Evolutionary conservation across 2,888 invertebrate species (phyloP).

Genomic region (Drosophila infuscata): DNA sequence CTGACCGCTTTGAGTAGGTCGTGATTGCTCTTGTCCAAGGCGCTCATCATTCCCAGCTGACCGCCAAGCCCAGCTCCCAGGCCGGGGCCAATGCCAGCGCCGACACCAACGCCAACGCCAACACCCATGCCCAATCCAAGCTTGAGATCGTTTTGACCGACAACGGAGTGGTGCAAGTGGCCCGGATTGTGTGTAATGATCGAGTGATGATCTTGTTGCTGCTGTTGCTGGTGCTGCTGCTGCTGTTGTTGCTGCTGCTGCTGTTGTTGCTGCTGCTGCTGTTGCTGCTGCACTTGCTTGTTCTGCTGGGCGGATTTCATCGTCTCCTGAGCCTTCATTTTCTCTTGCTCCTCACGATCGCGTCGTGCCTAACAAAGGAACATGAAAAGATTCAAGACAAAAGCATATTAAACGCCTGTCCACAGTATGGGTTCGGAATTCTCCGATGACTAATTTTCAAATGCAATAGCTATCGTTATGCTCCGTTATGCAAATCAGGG

Average conservation of each 20-base stretch:
- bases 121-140: constrained; percentile 85
- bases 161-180: constrained; percentile 85
- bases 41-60: constrained; percentile 85
- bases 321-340: constrained; percentile 95
- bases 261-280: constrained; percentile 83
- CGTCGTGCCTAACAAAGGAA: constrained; percentile 88
- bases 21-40: constrained; percentile 85
- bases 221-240: constrained; percentile 82
- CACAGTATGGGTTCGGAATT: no score
- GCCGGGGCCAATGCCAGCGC: constrained; percentile 81
- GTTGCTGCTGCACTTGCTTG: constrained; percentile 86
- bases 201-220: constrained; percentile 84
- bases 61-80: constrained; percentile 83
- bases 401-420: constrained; percentile 2
- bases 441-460: not conserved
- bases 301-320: constrained; percentile 94
- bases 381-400: constrained; percentile 1
- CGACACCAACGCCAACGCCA: constrained; percentile 75
- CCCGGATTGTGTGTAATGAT: constrained; percentile 85
- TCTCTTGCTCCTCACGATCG: constrained; percentile 95
- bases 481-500: constrained; percentile 17
- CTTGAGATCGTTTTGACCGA: constrained; percentile 85
- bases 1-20: constrained; percentile 85
- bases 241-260: constrained; percentile 80
- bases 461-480: not conserved